Conservation (phyloP, 2,888 invertebrate species). For the Pantelozetes paolii region DNA sequence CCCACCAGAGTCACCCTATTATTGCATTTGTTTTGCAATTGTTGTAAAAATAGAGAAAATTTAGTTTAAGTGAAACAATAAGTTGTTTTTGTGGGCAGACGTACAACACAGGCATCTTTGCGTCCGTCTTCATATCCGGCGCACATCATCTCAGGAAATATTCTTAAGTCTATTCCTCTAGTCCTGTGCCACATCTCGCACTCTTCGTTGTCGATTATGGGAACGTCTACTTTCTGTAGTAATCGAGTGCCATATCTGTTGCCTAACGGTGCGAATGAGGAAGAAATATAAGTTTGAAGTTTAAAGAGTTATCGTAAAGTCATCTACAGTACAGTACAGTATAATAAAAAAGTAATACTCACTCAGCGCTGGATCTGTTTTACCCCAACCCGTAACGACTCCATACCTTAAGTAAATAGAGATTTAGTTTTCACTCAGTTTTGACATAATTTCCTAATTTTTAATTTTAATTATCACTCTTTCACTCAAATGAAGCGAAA, state of each 20-base stretch:
- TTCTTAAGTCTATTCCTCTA: constrained; percentile 71
- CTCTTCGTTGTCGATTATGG: constrained; percentile 70
- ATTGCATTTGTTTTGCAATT: constrained; percentile 40
- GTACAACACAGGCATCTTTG: constrained; percentile 71
- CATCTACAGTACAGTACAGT: no score
- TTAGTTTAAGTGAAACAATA: no score
- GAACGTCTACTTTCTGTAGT: constrained; percentile 72
- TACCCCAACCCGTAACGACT: constrained; percentile 68
- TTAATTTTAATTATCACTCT: not conserved
- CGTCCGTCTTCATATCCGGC: constrained; percentile 76
- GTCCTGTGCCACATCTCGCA: constrained; percentile 75
- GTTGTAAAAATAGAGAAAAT: constrained; percentile 21
- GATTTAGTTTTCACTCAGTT: not conserved
- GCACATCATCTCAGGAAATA: constrained; percentile 74
- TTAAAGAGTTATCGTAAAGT: constrained; percentile 25
- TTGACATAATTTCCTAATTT: constrained; percentile 4
- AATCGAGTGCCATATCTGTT: constrained; percentile 72
- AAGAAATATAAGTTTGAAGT: not conserved
- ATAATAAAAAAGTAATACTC: constrained; percentile 46
- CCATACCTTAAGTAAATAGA: constrained; percentile 18
- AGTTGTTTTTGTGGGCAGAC: constrained; percentile 30
- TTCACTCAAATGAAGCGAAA: not conserved
- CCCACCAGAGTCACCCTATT: constrained; percentile 72
- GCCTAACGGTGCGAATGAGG: constrained; percentile 49
- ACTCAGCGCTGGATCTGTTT: constrained; percentile 62